phyloP scores from a whole-genome alignment of 2,797 vertebrate species.

The Uromys caudimaculatus region DNA sequence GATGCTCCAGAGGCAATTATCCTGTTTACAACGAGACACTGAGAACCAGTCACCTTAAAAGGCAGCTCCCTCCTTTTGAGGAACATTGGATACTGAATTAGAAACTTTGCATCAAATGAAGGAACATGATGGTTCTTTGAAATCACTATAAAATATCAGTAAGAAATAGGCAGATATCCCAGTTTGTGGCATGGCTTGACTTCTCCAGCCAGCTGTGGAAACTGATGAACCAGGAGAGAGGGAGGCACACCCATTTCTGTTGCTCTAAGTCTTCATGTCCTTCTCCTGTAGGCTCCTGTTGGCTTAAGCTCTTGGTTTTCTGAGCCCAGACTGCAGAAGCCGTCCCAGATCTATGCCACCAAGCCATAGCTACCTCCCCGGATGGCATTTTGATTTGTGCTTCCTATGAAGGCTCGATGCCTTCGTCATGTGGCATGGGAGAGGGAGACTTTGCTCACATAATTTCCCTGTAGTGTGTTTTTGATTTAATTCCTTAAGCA shows the following conservation, averaged over 20 bases:
- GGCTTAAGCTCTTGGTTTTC: neutral
- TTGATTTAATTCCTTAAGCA: neutral
- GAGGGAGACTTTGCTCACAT: accelerated
- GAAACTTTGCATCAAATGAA: neutral
- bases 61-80: neutral
- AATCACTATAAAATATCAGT: neutral
- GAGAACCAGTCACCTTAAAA: neutral
- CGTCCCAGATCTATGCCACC: neutral
- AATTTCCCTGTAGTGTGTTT: neutral
- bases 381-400: neutral
- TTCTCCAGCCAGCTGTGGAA: neutral
- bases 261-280: neutral
- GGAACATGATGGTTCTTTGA: neutral
- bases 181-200: too few relatives aligned
- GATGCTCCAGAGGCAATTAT: neutral
- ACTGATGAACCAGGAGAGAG: neutral
- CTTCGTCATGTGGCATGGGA: neutral
- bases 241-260: neutral
- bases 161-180: neutral
- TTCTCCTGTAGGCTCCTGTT: neutral
- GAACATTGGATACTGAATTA: neutral
- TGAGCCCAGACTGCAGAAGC: neutral
- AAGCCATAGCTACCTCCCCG: neutral
- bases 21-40: neutral
- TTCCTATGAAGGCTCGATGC: neutral